phyloP scores from a whole-genome alignment of 2,888 invertebrate species.

The Tenthredo livida region DNA sequence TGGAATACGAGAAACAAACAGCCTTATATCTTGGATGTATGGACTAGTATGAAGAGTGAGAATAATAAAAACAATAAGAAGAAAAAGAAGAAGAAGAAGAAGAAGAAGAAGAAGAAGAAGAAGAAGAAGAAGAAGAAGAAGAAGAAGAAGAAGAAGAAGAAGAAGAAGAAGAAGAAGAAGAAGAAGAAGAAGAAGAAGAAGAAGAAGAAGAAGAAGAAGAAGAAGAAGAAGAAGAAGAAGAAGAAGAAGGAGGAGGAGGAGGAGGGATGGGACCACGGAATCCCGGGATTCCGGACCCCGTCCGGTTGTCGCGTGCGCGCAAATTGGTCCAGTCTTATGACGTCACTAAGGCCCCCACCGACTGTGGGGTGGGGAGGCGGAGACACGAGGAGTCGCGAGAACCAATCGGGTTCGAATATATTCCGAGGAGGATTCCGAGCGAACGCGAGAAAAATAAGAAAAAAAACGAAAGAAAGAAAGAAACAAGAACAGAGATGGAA shows the following conservation, averaged over 20 bases:
- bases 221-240: neutral
- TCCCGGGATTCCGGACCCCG: constrained; percentile 25
- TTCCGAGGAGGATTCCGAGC: neutral
- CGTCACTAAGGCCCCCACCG: constrained; percentile 42
- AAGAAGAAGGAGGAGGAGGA: no score
- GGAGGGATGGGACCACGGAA: neutral
- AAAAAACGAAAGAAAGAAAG: neutral
- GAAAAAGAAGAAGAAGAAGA: neutral
- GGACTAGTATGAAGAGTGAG: neutral
- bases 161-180: neutral
- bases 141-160: neutral
- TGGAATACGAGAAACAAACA: neutral
- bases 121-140: neutral
- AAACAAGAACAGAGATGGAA: neutral
- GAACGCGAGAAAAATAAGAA: neutral
- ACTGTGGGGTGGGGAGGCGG: neutral
- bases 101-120: neutral
- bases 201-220: neutral
- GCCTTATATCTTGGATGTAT: neutral
- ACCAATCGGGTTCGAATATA: constrained; percentile 21
- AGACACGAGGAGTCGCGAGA: constrained; percentile 14
- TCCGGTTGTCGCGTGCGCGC: constrained; percentile 39
- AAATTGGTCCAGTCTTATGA: constrained; percentile 35
- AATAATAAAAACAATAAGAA: neutral
- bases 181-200: neutral